Conservation (phyloP, 2,797 vertebrate species). For the Pogoniulus pusillus region DNA sequence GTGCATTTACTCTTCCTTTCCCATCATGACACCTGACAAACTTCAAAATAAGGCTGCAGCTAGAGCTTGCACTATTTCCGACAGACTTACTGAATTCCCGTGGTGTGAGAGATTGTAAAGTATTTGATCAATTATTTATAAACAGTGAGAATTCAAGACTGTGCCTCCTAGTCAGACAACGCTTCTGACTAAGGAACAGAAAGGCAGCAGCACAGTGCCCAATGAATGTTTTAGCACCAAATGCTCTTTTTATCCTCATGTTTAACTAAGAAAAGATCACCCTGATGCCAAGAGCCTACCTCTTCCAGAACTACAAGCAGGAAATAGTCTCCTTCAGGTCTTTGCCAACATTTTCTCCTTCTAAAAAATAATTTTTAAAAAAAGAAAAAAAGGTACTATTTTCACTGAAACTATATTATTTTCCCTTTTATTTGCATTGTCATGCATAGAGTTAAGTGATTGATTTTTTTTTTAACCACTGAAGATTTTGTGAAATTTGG, state of each 20-base stretch:
- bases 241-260: background rate
- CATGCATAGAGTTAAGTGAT: background rate
- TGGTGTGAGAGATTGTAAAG: background rate
- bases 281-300: too few species aligned
- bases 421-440: background rate
- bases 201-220: background rate
- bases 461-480: background rate
- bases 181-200: background rate
- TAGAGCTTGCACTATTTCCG: background rate
- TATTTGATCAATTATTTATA: conserved; percentile 35
- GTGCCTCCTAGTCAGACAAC: background rate
- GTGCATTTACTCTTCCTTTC: background rate
- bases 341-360: too few species aligned
- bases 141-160: background rate
- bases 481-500: background rate
- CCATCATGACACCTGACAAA: background rate
- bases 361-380: too few species aligned
- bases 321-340: too few species aligned
- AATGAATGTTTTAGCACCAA: background rate
- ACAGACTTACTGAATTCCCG: background rate
- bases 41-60: background rate
- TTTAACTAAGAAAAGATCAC: too few species aligned
- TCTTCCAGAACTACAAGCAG: too few species aligned
- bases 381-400: too few species aligned
- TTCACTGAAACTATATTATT: too few species aligned